These are phyloP conservation scores for Archips xylosteana DNA, from an alignment of 2,888 invertebrate genomes.

Conservation along the genomic window DNA sequence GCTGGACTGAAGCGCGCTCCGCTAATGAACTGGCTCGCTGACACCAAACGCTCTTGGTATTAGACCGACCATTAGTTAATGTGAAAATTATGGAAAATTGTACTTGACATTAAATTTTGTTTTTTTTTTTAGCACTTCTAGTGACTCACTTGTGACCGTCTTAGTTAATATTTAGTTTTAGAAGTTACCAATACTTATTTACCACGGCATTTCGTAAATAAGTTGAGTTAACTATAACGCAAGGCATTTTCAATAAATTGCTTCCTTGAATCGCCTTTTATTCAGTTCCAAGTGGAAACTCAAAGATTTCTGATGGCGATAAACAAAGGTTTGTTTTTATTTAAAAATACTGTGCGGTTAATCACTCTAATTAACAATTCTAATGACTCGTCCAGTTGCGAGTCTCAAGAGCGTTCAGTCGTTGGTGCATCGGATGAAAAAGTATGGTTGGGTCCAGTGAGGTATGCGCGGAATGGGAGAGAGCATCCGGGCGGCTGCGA, in stretches of 20 bases:
- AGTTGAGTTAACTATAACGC: neutral
- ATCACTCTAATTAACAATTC: slow-evolving; percentile 52
- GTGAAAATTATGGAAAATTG: slow-evolving; percentile 38
- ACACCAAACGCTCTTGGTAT: slow-evolving; percentile 59
- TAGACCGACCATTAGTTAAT: slow-evolving; percentile 52
- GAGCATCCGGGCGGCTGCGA: slow-evolving; percentile 85
- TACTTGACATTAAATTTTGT: slow-evolving; percentile 24
- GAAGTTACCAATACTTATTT: neutral
- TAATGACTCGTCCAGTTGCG: slow-evolving; percentile 53
- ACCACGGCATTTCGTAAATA: neutral
- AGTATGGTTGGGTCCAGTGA: slow-evolving; percentile 74
- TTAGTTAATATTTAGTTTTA: neutral
- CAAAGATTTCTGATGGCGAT: slow-evolving; percentile 24
- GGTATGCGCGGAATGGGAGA: slow-evolving; percentile 82
- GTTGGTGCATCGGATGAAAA: slow-evolving; percentile 76
- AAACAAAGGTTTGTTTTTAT: slow-evolving; percentile 26
- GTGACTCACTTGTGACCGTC: slow-evolving; percentile 1
- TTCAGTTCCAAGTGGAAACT: slow-evolving; percentile 11
- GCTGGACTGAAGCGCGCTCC: slow-evolving; percentile 65
- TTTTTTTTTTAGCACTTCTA: slow-evolving; percentile 14
- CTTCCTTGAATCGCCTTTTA: slow-evolving; percentile 14
- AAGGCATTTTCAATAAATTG: slow-evolving; percentile 15
- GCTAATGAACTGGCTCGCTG: slow-evolving; percentile 66
- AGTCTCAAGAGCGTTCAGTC: slow-evolving; percentile 64
- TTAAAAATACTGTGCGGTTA: slow-evolving; percentile 45